Conservation (phyloP, 2,113 vertebrate genomes). For the Carettochelys insculpta region DNA sequence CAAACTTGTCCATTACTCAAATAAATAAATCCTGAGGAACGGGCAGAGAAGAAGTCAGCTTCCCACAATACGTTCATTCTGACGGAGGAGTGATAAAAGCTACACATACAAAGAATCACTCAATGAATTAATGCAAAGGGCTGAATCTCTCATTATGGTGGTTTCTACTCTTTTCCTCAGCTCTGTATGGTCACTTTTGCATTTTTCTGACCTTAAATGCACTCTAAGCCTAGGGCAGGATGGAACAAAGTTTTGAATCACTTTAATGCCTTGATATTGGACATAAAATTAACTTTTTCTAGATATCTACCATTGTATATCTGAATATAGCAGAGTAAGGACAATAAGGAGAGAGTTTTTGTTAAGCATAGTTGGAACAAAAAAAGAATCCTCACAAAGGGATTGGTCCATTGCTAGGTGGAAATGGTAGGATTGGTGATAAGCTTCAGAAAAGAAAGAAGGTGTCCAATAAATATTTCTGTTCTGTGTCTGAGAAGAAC, state of each 20-base stretch:
- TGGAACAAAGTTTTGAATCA: background rate
- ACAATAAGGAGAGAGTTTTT: background rate
- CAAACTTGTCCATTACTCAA: background rate
- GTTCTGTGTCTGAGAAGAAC: background rate
- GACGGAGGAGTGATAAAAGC: background rate
- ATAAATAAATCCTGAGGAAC: fast-evolving
- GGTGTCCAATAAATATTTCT: background rate
- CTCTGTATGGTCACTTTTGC: background rate
- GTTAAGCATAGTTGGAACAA: background rate
- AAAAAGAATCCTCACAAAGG: background rate
- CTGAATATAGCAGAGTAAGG: fast-evolving
- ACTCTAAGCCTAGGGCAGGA: background rate
- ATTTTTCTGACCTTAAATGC: background rate
- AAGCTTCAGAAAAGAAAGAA: background rate
- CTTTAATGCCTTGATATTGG: background rate
- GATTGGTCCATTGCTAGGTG: background rate
- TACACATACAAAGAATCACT: background rate
- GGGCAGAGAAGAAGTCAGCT: background rate
- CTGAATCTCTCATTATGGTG: background rate
- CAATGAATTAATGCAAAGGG: background rate
- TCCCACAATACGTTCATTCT: background rate
- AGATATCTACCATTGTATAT: background rate
- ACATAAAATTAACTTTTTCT: background rate
- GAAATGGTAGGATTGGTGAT: background rate
- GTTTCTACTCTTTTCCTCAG: fast-evolving